phyloP scores from a whole-genome alignment of 1,140 invertebrate species.

The Bombus vancouverensis region DNA sequence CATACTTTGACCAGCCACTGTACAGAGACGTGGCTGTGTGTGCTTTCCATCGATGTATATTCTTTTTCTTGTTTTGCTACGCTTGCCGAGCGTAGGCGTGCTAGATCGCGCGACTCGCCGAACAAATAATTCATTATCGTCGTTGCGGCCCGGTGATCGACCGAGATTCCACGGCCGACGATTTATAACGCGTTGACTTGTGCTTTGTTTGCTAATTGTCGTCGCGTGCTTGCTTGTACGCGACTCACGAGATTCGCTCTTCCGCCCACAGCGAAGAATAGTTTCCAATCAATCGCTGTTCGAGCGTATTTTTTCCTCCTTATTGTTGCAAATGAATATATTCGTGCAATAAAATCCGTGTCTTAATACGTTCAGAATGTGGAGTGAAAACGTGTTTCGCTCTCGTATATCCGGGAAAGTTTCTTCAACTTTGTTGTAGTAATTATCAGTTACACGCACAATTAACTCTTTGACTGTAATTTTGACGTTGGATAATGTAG shows the following conservation, averaged over 20 bases:
- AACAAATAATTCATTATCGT: constrained; percentile 9
- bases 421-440: too few species aligned
- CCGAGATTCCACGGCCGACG: background rate
- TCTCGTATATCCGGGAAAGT: too few species aligned
- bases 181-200: background rate
- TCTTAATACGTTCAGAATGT: background rate
- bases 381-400: too few species aligned
- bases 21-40: too few species aligned
- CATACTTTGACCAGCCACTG: too few species aligned
- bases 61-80: too few species aligned
- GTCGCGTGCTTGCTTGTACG: too few species aligned
- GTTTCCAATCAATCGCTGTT: background rate
- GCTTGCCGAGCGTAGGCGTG: too few species aligned
- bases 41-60: too few species aligned
- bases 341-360: background rate
- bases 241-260: background rate
- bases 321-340: background rate
- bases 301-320: too few species aligned
- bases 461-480: background rate
- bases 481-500: background rate
- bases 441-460: too few species aligned
- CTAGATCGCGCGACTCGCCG: background rate
- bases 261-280: background rate
- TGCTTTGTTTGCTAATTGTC: background rate
- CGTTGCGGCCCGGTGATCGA: background rate